phyloP scores from a whole-genome alignment of 2,888 invertebrate genomes.

The Entomobrya multifasciata region DNA sequence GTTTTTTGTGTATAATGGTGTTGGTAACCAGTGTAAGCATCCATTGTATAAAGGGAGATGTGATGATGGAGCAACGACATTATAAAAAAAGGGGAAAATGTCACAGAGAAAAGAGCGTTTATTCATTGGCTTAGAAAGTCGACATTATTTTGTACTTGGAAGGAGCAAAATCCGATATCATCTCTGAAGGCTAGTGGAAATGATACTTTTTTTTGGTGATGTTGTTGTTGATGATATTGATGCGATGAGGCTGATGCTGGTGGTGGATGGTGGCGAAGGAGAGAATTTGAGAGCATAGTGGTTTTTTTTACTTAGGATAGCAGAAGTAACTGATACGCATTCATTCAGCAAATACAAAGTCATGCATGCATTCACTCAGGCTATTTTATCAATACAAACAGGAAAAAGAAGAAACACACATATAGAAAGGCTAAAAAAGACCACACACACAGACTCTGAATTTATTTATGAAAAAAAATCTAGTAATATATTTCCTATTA shows the following conservation, averaged over 20 bases:
- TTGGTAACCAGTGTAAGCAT: not conserved
- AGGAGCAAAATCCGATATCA: constrained; percentile 28
- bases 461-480: too few relatives aligned
- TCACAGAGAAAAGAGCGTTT: constrained; percentile 5
- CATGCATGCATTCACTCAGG: constrained; percentile 30
- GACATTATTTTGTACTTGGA: constrained; percentile 42
- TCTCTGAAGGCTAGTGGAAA: constrained; percentile 16
- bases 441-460: not conserved
- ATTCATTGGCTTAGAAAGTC: constrained; percentile 42
- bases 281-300: too few relatives aligned
- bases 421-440: not conserved
- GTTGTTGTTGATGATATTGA: not conserved
- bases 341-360: constrained; percentile 24
- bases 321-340: constrained; percentile 2
- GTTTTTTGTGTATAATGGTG: too few relatives aligned
- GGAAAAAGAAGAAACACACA: not conserved
- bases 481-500: too few relatives aligned
- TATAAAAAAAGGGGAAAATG: constrained; percentile 1
- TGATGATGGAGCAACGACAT: not conserved
- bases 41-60: not conserved
- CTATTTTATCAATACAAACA: constrained; percentile 12
- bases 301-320: too few relatives aligned
- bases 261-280: too few relatives aligned
- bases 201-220: not conserved
- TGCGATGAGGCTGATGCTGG: not conserved